Evolutionary conservation across 2,113 vertebrate species (phyloP), one percentile per base, ranked within the genome.

Genomic region (Poeciliopsis occidentalis): DNA sequence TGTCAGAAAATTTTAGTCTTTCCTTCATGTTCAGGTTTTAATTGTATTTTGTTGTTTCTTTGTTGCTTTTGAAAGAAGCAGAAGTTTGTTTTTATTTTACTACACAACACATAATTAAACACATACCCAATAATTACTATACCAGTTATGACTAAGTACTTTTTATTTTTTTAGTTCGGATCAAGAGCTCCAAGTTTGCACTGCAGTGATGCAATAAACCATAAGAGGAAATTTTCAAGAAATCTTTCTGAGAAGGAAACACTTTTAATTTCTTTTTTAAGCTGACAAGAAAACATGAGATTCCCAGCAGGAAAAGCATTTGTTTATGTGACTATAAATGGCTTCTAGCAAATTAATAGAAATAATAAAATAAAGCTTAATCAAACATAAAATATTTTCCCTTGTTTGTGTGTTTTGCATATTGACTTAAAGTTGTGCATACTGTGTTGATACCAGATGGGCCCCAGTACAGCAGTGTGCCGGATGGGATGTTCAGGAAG

Each of bases 401-500:
- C 10, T 57, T 34, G 51, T 67, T 68, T 65, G 70, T 72, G 2
- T 41, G 19, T 61, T 26, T 73, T 67, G 30, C 64, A 8, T 61
- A 1, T 60, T 69, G 12, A 5, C 67, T 4, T 70, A 1, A 69
- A 29, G 3, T 68, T 77, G 1, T 80, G 2, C 51, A 11, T 78
- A 19, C 82, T 75, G 44, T 60, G 22, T n/a, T 64, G 67, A 54
- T 24, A 76, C 85, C 89, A 98, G 97, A 97, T 69, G 88, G 95
- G n/a, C 86, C 92, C 30, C 96, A 94, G 84, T 88, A 93, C 89
- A 90, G 92, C 69, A 92, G 88, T 44, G 89, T 94, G 0, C 90
- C 95, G 8, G 97, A 99, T 85, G 95, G 96, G 32, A 96, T 98
- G 95, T 99, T 99, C 91, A 95, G 98, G 85, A 96, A 96, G 82